Evolutionary conservation across 2,113 vertebrate species (phyloP).

Genomic region (Bufo bufo): DNA sequence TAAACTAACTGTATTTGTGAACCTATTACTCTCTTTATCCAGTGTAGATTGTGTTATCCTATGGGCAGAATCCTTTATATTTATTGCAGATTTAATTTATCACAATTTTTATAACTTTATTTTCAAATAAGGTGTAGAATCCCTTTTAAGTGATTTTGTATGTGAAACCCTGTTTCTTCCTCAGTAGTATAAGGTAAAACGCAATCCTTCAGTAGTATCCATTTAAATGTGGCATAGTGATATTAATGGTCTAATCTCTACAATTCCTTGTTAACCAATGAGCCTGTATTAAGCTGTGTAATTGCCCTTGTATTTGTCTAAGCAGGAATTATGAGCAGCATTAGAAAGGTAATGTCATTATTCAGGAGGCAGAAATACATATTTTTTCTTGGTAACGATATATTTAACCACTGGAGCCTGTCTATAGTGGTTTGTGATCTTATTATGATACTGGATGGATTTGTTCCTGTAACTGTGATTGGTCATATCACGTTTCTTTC

Average conservation of each 20-base stretch:
- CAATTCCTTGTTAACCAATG: not conserved
- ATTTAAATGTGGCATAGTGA: not conserved
- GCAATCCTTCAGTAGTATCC: not conserved
- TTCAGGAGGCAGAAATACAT: slow-evolving; percentile 25
- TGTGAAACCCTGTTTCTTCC: too few species aligned
- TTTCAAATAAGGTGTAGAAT: too few species aligned
- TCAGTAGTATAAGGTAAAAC: not conserved
- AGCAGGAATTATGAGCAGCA: slow-evolving; percentile 11
- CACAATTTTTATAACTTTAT: too few species aligned
- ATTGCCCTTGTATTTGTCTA: not conserved
- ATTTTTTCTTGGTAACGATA: not conserved
- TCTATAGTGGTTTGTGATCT: slow-evolving; percentile 42
- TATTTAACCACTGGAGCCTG: not conserved
- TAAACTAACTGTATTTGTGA: too few species aligned
- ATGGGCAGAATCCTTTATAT: too few species aligned
- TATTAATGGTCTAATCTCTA: not conserved
- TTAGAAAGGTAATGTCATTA: slow-evolving; percentile 18
- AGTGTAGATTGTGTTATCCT: too few species aligned
- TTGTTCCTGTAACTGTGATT: slow-evolving; percentile 14
- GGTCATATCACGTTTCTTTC: slow-evolving; percentile 23
- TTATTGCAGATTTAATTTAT: too few species aligned
- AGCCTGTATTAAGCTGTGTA: not conserved
- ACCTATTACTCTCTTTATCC: too few species aligned
- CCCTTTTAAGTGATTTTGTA: too few species aligned
- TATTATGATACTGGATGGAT: slow-evolving; percentile 19